Evolutionary conservation across 1,140 invertebrate species (phyloP).

Genomic region (Eubasilissa regina): DNA sequence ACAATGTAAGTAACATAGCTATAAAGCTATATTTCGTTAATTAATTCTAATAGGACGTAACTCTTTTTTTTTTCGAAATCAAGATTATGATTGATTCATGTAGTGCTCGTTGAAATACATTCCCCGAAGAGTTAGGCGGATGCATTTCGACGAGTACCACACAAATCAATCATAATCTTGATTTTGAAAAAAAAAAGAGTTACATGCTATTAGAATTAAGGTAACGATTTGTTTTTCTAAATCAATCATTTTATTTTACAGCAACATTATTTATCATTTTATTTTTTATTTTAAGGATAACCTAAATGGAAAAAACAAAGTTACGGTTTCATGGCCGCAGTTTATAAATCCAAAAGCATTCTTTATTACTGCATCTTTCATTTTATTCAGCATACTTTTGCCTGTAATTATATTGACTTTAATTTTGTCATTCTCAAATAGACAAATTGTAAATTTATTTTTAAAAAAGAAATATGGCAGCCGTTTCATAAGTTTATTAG

Average conservation of each 20-base stretch:
- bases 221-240: too few relatives aligned
- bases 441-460: constrained; percentile 54
- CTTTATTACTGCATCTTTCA: constrained; percentile 59
- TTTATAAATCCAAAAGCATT: constrained; percentile 55
- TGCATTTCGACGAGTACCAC: too few relatives aligned
- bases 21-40: too few relatives aligned
- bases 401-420: constrained; percentile 62
- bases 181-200: too few relatives aligned
- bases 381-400: constrained; percentile 60
- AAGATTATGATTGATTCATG: too few relatives aligned
- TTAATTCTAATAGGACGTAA: too few relatives aligned
- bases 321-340: constrained; percentile 47
- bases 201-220: too few relatives aligned
- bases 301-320: constrained; percentile 48
- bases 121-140: too few relatives aligned
- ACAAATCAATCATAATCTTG: too few relatives aligned
- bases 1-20: constrained; percentile 41
- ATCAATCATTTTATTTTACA: neutral
- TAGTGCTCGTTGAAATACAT: too few relatives aligned
- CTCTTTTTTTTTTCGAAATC: too few relatives aligned
- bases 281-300: constrained; percentile 38
- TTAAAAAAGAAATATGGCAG: constrained; percentile 62
- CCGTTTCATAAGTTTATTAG: constrained; percentile 67
- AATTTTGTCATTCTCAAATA: constrained; percentile 62
- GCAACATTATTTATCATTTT: neutral